Evolutionary conservation across 2,113 vertebrate species (phyloP), one percentile per base, ranked within the genome.

Genomic region (Nymphicus hollandicus): DNA sequence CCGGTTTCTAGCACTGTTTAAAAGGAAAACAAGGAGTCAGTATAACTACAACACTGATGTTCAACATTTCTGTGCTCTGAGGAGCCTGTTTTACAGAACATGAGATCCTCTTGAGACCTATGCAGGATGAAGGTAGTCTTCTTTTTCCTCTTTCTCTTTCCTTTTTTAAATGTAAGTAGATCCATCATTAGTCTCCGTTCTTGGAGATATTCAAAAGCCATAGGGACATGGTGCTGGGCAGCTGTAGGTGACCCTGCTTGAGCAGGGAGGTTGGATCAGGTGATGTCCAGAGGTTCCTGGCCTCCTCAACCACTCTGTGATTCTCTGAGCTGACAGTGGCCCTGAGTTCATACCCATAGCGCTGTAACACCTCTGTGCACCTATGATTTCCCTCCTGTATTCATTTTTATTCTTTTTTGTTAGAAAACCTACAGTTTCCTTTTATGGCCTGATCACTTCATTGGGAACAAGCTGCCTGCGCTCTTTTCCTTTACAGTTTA

Each of bases 1-100:
- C 63, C 95, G 63, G 63, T 85, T 92, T 87, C 95, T 95, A 72
- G 49, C 13, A 85, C 93, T 96, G 56, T 46, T 85, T 3, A 8
- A 65, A 66, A 70, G 58, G 13, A 73, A 52, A n/a, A 13, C 47
- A 49, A 31, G 9, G 7, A 44, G 28, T 60, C 8, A 78, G 9
- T 58, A 43, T 29, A 81, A 91, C 53, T 28, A 50, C 6, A 25
- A 29, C 10, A 56, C 11, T 79, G 47, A 9, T 52, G 2, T 65
- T 23, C 4, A 49, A n/a, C 9, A 44, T 58, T 81, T 43, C 72
- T 87, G 39, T 81, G 60, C 24, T 69, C 61, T 46, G 28, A 86
- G 47, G 41, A 53, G 86, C 49, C 25, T 69, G 11, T 66, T 91
- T 17, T 58, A 61, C 19, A 86, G 64, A 70, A 53, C 12, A 23